Percentiles rank a stretch among this genome's conserved stretches.
phyloP scores from a whole-genome alignment of 1,140 invertebrate species.

The Pinna nobilis region DNA sequence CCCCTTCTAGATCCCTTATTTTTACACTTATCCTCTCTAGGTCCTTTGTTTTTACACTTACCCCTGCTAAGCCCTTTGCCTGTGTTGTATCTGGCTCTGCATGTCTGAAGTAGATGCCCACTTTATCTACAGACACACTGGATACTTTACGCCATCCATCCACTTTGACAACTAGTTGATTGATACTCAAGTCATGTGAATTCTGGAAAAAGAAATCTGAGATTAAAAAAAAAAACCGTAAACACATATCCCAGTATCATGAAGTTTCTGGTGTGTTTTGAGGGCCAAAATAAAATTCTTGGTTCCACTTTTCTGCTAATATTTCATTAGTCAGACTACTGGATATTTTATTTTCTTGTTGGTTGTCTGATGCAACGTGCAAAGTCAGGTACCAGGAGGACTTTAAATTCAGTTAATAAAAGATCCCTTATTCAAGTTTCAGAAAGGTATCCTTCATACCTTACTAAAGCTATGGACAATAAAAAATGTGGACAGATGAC shows the following conservation, averaged over 20 bases:
- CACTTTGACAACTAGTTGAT: constrained; percentile 91
- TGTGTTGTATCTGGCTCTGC: constrained; percentile 75
- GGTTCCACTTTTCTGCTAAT: no score
- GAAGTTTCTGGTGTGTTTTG: no score
- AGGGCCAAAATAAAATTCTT: no score
- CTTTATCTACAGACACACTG: constrained; percentile 95
- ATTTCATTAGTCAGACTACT: no score
- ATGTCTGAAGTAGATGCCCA: constrained; percentile 93
- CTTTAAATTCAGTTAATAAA: no score
- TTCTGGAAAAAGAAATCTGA: constrained; percentile 76
- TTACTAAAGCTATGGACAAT: no score
- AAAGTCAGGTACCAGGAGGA: no score
- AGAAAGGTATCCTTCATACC: no score
- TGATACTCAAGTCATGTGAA: constrained; percentile 86
- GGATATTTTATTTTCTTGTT: no score
- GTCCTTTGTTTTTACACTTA: constrained; percentile 19
- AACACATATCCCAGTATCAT: not conserved
- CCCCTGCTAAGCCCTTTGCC: constrained; percentile 49
- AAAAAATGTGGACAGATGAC: no score
- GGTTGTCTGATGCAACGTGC: no score
- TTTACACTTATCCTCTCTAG: not conserved
- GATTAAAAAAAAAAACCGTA: not conserved
- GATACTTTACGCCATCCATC: constrained; percentile 90
- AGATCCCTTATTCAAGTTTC: no score
- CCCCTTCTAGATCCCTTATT: not conserved